Evolutionary conservation across 2,797 vertebrate species (phyloP).

Genomic region (Varecia variegata): DNA sequence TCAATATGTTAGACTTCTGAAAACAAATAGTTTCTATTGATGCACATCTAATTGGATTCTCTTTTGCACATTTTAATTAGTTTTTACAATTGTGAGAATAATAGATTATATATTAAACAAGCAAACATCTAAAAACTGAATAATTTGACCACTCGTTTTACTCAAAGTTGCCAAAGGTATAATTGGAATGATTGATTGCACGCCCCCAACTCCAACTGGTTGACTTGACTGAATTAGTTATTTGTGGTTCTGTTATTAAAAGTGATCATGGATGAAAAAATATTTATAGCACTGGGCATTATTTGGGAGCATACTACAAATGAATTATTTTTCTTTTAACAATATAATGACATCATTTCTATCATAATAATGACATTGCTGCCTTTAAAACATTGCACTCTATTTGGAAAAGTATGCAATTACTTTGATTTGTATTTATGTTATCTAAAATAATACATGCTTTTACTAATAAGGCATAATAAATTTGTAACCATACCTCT

Average conservation of each 20-base stretch:
- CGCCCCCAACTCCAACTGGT: background rate
- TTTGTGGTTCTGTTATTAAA: constrained; percentile 1
- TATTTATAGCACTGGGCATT: background rate
- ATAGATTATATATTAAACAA: background rate
- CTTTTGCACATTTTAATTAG: background rate
- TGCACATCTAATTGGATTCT: background rate
- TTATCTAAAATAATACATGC: background rate
- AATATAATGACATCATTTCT: background rate
- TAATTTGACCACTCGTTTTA: background rate
- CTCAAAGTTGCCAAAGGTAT: background rate
- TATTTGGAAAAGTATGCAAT: background rate
- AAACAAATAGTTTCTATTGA: background rate
- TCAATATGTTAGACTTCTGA: background rate
- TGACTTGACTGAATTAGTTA: background rate
- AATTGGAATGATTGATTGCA: background rate
- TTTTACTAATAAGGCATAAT: background rate
- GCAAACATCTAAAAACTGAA: background rate
- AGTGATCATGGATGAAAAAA: background rate
- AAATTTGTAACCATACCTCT: background rate
- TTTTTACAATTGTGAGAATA: background rate
- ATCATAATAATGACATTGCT: background rate
- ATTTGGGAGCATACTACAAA: background rate
- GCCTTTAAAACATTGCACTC: background rate
- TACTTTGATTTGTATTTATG: background rate
- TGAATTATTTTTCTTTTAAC: background rate